Conservation (phyloP, 2,113 vertebrate genomes). For the Oenanthe oenanthe region DNA sequence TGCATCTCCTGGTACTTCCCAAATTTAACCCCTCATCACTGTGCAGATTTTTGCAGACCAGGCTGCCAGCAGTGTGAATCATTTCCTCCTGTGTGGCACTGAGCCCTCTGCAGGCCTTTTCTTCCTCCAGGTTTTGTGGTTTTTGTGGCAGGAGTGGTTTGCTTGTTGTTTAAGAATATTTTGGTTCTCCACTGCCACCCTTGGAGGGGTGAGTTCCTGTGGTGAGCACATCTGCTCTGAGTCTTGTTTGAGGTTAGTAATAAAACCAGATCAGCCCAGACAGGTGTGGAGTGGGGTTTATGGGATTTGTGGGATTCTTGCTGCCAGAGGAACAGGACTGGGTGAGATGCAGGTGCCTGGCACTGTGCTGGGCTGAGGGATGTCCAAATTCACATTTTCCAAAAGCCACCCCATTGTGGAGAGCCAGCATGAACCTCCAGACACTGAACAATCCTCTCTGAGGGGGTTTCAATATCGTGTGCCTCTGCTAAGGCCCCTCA, state of each 20-base stretch:
- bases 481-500: background rate
- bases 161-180: background rate
- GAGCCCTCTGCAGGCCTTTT: slow-evolving; percentile 14
- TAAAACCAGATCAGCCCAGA: background rate
- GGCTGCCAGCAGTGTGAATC: background rate
- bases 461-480: background rate
- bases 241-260: background rate
- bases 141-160: background rate
- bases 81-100: background rate
- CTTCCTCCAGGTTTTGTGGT: background rate
- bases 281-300: background rate
- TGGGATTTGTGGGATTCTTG: background rate
- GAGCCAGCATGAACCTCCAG: background rate
- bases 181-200: background rate
- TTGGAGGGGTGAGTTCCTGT: background rate
- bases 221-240: background rate
- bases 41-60: background rate
- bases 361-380: background rate
- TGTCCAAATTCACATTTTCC: background rate
- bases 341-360: background rate
- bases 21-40: background rate
- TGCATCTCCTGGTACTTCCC: background rate
- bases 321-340: background rate
- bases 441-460: background rate
- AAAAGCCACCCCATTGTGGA: background rate